phyloP scores from a whole-genome alignment of 2,797 vertebrate genomes.

The Hirundo rustica region DNA sequence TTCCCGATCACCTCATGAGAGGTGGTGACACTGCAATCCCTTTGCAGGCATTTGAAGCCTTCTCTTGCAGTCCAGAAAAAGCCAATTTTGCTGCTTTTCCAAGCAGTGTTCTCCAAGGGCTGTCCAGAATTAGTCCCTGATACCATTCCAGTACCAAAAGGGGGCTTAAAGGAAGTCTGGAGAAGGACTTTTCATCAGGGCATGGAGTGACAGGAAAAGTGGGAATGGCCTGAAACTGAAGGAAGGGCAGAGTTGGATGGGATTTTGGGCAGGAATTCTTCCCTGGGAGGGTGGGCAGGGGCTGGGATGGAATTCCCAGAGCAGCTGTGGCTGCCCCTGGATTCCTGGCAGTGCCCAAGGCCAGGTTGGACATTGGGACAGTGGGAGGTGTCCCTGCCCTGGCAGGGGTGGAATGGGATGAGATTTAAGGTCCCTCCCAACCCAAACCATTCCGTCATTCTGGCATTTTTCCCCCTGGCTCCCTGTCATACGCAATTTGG shows the following conservation, averaged over 20 bases:
- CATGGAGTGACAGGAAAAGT: neutral
- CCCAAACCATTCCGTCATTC: neutral
- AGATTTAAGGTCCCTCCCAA: neutral
- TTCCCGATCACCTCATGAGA: rapidly evolving
- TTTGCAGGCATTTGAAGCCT: neutral
- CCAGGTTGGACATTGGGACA: neutral
- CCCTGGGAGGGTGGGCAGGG: neutral
- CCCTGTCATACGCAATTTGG: neutral
- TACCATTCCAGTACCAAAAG: too few relatives aligned
- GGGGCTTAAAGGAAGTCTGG: neutral
- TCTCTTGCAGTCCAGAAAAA: neutral
- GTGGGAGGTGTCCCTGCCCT: neutral
- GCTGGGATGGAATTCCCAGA: neutral
- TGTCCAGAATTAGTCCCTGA: neutral
- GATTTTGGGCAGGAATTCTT: neutral
- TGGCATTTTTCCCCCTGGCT: neutral
- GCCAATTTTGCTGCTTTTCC: neutral
- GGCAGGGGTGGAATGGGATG: neutral
- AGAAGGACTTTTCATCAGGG: neutral
- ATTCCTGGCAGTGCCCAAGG: neutral
- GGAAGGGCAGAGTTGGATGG: neutral
- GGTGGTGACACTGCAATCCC: neutral
- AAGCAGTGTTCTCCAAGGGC: neutral
- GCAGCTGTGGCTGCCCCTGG: neutral
- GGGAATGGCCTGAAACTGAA: neutral